A percentile compares a stretch with the other conserved stretches of the same genome.
Conservation (phyloP, 2,113 vertebrate species). For the Rhabdornis inornatus region DNA sequence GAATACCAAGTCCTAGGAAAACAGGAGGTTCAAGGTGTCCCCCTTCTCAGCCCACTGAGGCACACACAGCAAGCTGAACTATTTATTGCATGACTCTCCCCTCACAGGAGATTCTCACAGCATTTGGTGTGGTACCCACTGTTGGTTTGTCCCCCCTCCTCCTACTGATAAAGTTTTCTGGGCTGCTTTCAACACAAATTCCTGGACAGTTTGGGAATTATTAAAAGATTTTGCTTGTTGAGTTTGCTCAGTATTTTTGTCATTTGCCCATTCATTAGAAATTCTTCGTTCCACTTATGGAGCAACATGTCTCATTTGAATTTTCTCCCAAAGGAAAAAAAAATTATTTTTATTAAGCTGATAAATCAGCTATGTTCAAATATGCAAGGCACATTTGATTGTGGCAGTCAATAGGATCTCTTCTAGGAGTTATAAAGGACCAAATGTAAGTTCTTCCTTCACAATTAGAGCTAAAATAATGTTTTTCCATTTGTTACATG, state of each 20-base stretch:
- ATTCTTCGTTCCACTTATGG: neutral
- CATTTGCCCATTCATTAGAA: neutral
- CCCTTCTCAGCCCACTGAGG: neutral
- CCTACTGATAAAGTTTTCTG: neutral
- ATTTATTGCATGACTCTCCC: neutral
- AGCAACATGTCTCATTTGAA: neutral
- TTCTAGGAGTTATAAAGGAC: neutral
- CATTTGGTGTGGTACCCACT: neutral
- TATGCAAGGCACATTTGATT: neutral
- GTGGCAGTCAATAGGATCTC: neutral
- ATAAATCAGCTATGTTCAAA: neutral
- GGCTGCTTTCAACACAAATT: neutral
- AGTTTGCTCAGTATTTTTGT: neutral
- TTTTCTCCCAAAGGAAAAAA: neutral
- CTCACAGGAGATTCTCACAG: neutral
- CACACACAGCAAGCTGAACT: neutral
- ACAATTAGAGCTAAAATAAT: neutral
- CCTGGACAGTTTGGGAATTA: neutral
- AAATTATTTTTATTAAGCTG: neutral
- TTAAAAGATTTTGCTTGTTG: neutral
- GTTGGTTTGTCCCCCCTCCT: fast-evolving
- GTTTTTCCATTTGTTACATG: neutral
- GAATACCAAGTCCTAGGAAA: neutral
- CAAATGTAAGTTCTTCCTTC: neutral
- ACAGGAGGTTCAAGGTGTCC: neutral